Percentiles rank a stretch among this genome's conserved stretches.
phyloP scores from a whole-genome alignment of 2,797 vertebrate species.

The Bryconaethiops microstoma region DNA sequence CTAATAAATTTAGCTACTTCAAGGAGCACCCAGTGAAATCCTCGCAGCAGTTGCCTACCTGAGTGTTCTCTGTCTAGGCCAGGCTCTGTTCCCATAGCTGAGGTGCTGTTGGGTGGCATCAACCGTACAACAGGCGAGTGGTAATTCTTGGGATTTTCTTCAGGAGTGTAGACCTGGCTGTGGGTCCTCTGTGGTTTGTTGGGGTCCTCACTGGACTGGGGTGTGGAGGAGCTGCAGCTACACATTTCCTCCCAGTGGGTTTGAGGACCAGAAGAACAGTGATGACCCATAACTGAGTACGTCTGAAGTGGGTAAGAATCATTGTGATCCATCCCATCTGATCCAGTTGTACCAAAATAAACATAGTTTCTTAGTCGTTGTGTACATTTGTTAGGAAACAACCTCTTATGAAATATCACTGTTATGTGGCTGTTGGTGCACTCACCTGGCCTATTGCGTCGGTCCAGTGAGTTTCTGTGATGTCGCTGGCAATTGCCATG shows the following conservation, averaged over 20 bases:
- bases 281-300: conserved; percentile 68
- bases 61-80: conserved; percentile 60
- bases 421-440: not conserved
- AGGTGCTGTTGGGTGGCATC: conserved; percentile 60
- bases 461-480: conserved; percentile 75
- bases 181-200: conserved; percentile 66
- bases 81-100: conserved; percentile 63
- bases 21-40: not conserved
- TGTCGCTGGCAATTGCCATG: conserved; percentile 69
- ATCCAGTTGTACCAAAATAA: not conserved
- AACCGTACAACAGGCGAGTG: conserved; percentile 73
- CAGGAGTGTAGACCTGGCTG: conserved; percentile 61
- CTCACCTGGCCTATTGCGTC: conserved; percentile 85
- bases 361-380: not conserved
- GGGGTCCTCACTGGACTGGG: conserved; percentile 80
- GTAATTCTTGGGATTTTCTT: conserved; percentile 71
- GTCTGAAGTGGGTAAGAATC: conserved; percentile 77
- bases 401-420: not conserved
- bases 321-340: conserved; percentile 81
- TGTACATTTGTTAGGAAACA: too few species aligned
- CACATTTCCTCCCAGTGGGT: conserved; percentile 76
- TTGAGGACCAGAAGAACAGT: conserved; percentile 66
- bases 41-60: conserved; percentile 59
- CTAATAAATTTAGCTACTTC: not conserved
- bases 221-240: conserved; percentile 80